These are phyloP conservation scores for Sepioteuthis lessoniana DNA, from an alignment of 2,888 invertebrate species.

Conservation along the genomic window DNA sequence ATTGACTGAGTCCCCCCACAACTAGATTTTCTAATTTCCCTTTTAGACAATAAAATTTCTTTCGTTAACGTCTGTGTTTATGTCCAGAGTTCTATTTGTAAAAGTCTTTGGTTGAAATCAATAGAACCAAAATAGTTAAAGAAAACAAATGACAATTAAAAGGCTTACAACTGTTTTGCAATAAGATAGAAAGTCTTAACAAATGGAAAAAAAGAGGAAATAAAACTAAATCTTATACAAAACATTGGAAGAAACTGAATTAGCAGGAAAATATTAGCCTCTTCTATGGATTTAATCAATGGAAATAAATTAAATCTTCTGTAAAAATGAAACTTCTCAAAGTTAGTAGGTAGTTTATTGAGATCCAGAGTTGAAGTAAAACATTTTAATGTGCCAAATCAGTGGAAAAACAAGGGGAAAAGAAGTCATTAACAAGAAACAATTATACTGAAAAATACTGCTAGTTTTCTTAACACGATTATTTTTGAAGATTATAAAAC, in stretches of 20 bases:
- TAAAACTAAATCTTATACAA: not conserved
- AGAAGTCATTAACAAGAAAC: too few species aligned
- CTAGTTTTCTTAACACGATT: too few species aligned
- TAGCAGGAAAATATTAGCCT: not conserved
- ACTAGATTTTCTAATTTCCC: not conserved
- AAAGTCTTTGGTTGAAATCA: not conserved
- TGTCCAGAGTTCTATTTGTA: not conserved
- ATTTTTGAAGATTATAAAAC: too few species aligned
- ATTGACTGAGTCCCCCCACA: not conserved
- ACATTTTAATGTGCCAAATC: too few species aligned
- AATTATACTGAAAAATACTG: too few species aligned
- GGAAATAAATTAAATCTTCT: not conserved
- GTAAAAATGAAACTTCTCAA: not conserved
- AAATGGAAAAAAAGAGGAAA: not conserved
- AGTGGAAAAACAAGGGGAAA: too few species aligned
- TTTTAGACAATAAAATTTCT: not conserved
- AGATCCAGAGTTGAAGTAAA: too few species aligned
- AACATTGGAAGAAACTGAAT: not conserved
- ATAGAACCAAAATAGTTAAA: not conserved
- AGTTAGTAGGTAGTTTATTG: too few species aligned
- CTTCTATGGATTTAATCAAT: not conserved
- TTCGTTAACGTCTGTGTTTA: not conserved
- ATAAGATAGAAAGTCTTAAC: not conserved
- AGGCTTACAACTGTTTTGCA: not conserved
- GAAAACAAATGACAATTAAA: not conserved